Conservation (phyloP, 2,113 vertebrate species). For the Hepsetus odoe region DNA sequence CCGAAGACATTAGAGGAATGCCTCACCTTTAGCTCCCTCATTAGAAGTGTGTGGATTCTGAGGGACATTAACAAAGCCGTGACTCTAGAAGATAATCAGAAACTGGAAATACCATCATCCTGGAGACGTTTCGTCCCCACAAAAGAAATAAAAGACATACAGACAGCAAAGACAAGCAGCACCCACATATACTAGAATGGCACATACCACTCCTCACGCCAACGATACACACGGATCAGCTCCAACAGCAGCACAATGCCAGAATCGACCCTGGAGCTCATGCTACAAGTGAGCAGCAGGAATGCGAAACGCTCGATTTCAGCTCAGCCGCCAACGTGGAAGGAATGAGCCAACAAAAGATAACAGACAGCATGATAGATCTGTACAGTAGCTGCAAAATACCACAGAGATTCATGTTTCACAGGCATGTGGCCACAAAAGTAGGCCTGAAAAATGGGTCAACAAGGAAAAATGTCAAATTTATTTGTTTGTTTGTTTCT, state of each 20-base stretch:
- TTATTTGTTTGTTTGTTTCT: no score
- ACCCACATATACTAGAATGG: conserved; percentile 1
- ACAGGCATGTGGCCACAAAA: neutral
- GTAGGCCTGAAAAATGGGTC: no score
- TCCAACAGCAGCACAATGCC: neutral
- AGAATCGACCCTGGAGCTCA: neutral
- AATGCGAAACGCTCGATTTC: neutral
- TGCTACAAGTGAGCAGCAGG: conserved; percentile 2
- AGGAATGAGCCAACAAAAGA: neutral
- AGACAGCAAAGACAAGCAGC: neutral
- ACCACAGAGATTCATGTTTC: neutral
- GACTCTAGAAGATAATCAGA: no score
- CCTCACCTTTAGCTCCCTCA: no score
- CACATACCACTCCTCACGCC: neutral
- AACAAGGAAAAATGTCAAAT: no score
- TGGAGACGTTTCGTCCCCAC: neutral
- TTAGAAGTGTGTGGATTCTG: no score
- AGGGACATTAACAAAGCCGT: no score
- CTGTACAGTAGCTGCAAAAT: neutral
- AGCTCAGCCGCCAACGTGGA: neutral
- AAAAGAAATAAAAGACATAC: neutral
- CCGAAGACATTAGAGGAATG: no score
- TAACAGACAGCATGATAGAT: neutral
- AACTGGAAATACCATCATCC: no score
- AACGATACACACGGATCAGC: conserved; percentile 1